Evolutionary conservation across 2,888 invertebrate genomes (phyloP).

Genomic region (Malacosoma neustria): DNA sequence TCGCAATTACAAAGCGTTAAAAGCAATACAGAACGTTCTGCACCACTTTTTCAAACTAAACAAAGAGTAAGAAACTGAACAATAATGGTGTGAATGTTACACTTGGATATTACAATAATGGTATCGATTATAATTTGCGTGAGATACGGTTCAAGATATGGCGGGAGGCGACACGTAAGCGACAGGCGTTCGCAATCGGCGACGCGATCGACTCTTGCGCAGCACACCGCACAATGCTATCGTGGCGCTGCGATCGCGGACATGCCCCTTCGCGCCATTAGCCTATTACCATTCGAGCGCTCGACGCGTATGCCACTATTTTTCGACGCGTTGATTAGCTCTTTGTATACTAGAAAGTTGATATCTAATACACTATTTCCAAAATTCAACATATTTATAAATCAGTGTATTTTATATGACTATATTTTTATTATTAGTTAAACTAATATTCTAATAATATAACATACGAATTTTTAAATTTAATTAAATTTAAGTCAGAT

Average conservation of each 20-base stretch:
- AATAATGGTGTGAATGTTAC: slow-evolving; percentile 65
- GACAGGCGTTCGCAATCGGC: slow-evolving; percentile 66
- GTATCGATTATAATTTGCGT: slow-evolving; percentile 76
- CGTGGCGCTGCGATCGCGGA: slow-evolving; percentile 62
- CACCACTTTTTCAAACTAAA: slow-evolving; percentile 8
- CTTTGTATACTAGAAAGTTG: slow-evolving; percentile 24
- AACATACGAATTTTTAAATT: too few species aligned
- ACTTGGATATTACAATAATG: slow-evolving; percentile 71
- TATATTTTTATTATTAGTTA: too few species aligned
- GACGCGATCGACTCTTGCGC: slow-evolving; percentile 60
- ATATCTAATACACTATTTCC: slow-evolving; percentile 16
- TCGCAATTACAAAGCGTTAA: slow-evolving; percentile 23
- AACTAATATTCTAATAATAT: too few species aligned
- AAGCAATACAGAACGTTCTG: slow-evolving; percentile 20
- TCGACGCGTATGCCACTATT: slow-evolving; percentile 46
- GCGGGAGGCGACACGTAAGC: slow-evolving; percentile 65
- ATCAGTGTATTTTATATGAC: too few species aligned
- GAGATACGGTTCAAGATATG: slow-evolving; percentile 64
- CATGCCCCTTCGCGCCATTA: slow-evolving; percentile 64
- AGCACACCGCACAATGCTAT: slow-evolving; percentile 65
- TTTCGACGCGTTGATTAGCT: slow-evolving; percentile 51
- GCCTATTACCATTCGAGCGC: slow-evolving; percentile 63
- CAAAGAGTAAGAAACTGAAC: slow-evolving; percentile 52
- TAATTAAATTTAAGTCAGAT: too few species aligned
- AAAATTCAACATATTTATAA: slow-evolving; percentile 9